Conservation (phyloP, 2,888 invertebrate genomes). For the Herminia tarsipennalis region DNA sequence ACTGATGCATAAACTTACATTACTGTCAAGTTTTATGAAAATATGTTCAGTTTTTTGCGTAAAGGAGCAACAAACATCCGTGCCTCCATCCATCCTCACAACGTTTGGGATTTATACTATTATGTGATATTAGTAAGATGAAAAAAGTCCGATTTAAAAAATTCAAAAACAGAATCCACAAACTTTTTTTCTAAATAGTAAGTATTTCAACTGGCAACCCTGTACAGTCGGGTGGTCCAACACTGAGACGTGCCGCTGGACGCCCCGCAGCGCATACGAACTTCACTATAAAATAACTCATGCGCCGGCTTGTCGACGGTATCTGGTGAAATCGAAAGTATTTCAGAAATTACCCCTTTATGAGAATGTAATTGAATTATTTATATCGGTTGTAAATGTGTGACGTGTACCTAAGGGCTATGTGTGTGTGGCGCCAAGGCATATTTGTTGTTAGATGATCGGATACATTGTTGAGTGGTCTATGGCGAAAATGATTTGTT, state of each 20-base stretch:
- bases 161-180: slow-evolving; percentile 26
- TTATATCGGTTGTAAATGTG: background rate
- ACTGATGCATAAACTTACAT: no score
- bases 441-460: background rate
- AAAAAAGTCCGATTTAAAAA: no score
- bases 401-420: background rate
- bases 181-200: slow-evolving; percentile 3
- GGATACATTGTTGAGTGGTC: background rate
- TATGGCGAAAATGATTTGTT: background rate
- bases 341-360: slow-evolving; percentile 21
- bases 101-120: no score
- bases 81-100: no score
- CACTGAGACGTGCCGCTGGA: slow-evolving; percentile 52
- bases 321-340: slow-evolving; percentile 29
- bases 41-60: no score
- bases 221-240: slow-evolving; percentile 66
- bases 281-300: slow-evolving; percentile 33
- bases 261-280: slow-evolving; percentile 67
- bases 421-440: background rate
- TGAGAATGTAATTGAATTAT: slow-evolving; percentile 14
- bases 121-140: no score
- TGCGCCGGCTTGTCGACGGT: slow-evolving; percentile 19
- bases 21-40: no score
- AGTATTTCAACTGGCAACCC: slow-evolving; percentile 48
- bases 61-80: no score